Base-by-base conservation (phyloP, 2,888 invertebrate species). In the Thereva nobilitata region DNA sequence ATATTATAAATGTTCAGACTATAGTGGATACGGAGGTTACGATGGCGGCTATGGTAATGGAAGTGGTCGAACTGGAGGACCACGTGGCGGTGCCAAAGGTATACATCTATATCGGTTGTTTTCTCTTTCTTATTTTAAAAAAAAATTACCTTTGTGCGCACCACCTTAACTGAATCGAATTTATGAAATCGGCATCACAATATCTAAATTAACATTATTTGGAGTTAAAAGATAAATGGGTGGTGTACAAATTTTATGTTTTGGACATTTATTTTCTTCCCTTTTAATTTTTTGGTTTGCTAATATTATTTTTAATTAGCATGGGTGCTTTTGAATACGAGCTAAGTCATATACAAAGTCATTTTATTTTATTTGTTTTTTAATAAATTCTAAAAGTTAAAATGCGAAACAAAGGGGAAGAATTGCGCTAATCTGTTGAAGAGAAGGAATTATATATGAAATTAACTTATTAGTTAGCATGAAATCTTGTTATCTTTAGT, bases 31-130 rank as follows among this genome's bases (percentile, higher is more conserved):
- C 86, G 90, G 90, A 86, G 90, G 89, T 86, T 91, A 89, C 87
- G 90, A 91, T 84, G 90, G 91, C 86, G 91, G 92, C 86, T 91
- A 91, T 84, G 86, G 84, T 83, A 79, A 78, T 82, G 89, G 90
- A 85, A 90, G 91, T 84, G 91, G 90, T 84, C 90, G 92, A 84
- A 86, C 90, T 84, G 87, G 87, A 83, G 86, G 90, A 85, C 90
- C 89, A 84, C 90, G 91, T 86, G 88, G 90, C 82, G 87, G 88
- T 83, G 87, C 87, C 84, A 92, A 92, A 92, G 92, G 92, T 92
- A 92, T 78, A 71, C 69, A 52, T 37, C 49, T 41, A 55, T 55
- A 67, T 52, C 68, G 68, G 68, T 66, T 59, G 50, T 23, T 23
- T 23, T 23, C 41, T 59, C 49, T 59, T 49, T 47, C 59, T 54